Base-by-base conservation (phyloP, 2,797 vertebrate genomes). In the Dromococcyx pavoninus region DNA sequence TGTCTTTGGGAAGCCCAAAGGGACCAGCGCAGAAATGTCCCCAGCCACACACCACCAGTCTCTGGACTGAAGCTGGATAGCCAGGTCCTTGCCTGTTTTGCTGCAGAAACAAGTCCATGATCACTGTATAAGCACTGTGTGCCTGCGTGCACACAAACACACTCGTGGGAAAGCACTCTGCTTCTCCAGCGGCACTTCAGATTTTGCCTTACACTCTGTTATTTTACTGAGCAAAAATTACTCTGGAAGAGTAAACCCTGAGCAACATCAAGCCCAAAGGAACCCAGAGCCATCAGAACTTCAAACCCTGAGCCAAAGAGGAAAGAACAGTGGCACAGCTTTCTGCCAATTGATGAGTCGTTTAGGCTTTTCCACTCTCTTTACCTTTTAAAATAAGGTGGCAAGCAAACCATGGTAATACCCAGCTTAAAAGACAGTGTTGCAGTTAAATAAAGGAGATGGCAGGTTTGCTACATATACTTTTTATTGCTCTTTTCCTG, bases 341-440 rank as follows among this genome's bases (percentile, higher is more conserved):
- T 88, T 88, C 78, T 90, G 66, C 80, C 57, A 35, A 74, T n/a
- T 3, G 1, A 39, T 94, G 96, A 96, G 67, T 97, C 91, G 96
- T 50, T 23, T 17, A 17, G 53, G 46, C 25, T 54, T 65, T 74
- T 90, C 48, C 43, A 32, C 84, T 65, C 87, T 89, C 53, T 86
- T 93, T 79, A 69, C 65, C 78, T 76, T 95, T 96, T 75, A 87
- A 97, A 96, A 96, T 78, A 82, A 91, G 70, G 17, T 62, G 28
- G 32, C 93, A 95, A 96, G 87, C 88, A 96, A 96, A 44, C 73
- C 32, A 69, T 33, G 69, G 69, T 74, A 75, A 95, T 71, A 91
- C 58, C 58, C 76, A 75, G 76, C 81, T 94, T 88, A 88, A 95
- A 94, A 95, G 87, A 83, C 91, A 82, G 5, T 24, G 33, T 62